Evolutionary conservation across 1,140 invertebrate species (phyloP).

Genomic region (Aleiodes sp.): DNA sequence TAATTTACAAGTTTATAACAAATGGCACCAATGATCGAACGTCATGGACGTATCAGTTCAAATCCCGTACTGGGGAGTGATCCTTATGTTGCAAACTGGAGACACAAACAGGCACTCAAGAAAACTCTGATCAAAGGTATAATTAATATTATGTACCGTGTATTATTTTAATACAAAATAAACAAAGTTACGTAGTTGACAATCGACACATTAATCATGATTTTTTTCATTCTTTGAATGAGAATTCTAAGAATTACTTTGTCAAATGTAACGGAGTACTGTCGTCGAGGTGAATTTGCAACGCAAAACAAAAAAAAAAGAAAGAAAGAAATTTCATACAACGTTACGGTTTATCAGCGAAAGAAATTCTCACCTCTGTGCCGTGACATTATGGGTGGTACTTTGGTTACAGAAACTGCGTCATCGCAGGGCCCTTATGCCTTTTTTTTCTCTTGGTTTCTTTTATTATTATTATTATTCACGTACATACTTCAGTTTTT

Average conservation of each 20-base stretch:
- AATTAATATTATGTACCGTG: slow-evolving; percentile 17
- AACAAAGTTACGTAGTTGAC: too few species aligned
- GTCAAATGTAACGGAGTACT: neutral
- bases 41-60: slow-evolving; percentile 23
- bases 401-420: neutral
- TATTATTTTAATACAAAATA: neutral
- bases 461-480: too few species aligned
- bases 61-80: slow-evolving; percentile 35
- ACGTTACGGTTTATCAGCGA: slow-evolving; percentile 5
- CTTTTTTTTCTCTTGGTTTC: neutral
- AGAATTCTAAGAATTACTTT: neutral
- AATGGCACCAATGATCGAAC: slow-evolving; percentile 46
- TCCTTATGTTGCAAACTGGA: slow-evolving; percentile 42
- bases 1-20: neutral
- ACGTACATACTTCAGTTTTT: slow-evolving; percentile 1
- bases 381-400: neutral
- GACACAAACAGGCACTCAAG: slow-evolving; percentile 33
- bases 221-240: neutral
- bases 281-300: slow-evolving; percentile 11
- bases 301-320: neutral
- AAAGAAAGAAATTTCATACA: neutral
- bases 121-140: slow-evolving; percentile 27
- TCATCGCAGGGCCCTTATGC: neutral
- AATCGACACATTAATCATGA: too few species aligned
- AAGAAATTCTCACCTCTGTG: slow-evolving; percentile 6